Conservation (phyloP, 2,113 vertebrate species). For the Cyphomyrus plagiostoma region DNA sequence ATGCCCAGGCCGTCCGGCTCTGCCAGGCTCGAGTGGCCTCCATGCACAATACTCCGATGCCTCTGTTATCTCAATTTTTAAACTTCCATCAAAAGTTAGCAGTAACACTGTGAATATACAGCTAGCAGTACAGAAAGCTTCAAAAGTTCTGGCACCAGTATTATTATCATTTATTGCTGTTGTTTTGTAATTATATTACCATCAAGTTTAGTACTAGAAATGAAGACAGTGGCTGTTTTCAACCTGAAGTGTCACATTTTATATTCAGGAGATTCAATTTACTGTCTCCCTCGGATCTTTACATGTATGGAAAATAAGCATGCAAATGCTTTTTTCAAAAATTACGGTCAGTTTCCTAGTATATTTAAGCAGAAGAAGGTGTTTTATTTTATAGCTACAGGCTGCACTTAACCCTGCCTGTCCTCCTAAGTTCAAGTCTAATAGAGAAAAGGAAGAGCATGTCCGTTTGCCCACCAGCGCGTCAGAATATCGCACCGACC, state of each 20-base stretch:
- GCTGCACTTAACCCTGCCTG: constrained; percentile 24
- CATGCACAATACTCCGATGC: not conserved
- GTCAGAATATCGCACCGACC: constrained; percentile 21
- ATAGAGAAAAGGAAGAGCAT: not conserved
- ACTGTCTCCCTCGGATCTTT: not conserved
- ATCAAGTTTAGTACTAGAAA: not conserved
- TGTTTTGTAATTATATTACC: not conserved
- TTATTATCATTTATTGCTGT: not conserved
- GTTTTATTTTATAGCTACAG: constrained; percentile 18
- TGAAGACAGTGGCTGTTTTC: not conserved
- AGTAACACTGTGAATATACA: not conserved
- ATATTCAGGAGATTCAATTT: not conserved
- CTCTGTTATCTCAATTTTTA: not conserved
- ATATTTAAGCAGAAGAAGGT: not conserved
- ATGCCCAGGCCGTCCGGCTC: not conserved
- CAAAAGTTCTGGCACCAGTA: not conserved
- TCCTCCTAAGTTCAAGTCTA: constrained; percentile 18
- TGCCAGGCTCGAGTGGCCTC: not conserved
- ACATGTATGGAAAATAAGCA: not conserved
- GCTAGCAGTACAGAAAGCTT: not conserved
- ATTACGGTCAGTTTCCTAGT: not conserved
- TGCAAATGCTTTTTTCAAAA: too few species aligned
- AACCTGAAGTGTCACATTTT: not conserved
- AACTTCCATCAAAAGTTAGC: not conserved
- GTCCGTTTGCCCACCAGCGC: constrained; percentile 27